A percentile compares a stretch with the other conserved stretches of the same genome.
Conservation (phyloP, 2,797 vertebrate species). For the Arnoldichthys spilopterus region DNA sequence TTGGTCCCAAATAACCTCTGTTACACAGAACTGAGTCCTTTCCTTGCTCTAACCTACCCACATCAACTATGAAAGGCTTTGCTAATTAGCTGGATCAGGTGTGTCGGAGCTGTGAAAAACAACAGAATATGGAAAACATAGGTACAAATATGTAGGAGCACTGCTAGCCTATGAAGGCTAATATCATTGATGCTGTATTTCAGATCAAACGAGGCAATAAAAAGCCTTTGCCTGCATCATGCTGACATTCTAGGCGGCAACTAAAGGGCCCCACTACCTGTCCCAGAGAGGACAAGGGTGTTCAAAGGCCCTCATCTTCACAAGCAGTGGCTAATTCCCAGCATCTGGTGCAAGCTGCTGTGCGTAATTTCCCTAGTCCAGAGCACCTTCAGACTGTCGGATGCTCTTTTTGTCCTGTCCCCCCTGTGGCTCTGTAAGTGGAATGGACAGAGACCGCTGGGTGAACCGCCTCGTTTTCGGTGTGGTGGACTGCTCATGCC, state of each 20-base stretch:
- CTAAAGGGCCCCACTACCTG: conserved; percentile 67
- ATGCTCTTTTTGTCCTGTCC: conserved; percentile 49
- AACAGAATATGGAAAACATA: neutral
- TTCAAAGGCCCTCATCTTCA: conserved; percentile 64
- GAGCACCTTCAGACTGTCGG: neutral
- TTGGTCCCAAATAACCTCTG: neutral
- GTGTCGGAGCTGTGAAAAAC: neutral
- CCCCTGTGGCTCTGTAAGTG: conserved; percentile 75
- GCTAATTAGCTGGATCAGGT: neutral
- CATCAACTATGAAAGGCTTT: neutral
- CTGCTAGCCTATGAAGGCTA: conserved; percentile 50
- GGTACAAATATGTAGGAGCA: neutral
- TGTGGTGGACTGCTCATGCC: conserved; percentile 74
- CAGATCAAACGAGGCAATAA: conserved; percentile 19
- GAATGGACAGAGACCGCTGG: conserved; percentile 63
- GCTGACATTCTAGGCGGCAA: conserved; percentile 55
- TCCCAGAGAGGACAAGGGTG: conserved; percentile 70
- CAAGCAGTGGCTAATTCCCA: conserved; percentile 75
- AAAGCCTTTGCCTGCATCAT: conserved; percentile 32
- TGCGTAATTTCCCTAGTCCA: conserved; percentile 63
- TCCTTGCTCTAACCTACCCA: too few relatives aligned
- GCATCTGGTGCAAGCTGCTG: conserved; percentile 80
- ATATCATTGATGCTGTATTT: conserved; percentile 27
- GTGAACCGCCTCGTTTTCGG: conserved; percentile 77
- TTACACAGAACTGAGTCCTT: neutral